phyloP scores from a whole-genome alignment of 1,140 invertebrate species.

The Galleria mellonella region DNA sequence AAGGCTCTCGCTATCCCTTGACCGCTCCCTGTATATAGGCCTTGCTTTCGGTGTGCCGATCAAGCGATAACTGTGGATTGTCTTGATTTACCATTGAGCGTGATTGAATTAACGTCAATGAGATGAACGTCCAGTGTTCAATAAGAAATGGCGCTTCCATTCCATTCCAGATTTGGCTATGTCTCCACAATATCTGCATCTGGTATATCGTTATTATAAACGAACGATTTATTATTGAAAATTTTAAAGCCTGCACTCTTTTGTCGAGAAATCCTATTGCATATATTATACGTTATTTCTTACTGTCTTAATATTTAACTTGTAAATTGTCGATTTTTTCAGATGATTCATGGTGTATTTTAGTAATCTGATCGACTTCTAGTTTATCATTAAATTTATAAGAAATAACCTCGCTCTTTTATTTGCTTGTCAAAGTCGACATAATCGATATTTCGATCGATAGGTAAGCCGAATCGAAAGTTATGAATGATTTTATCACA shows the following conservation, averaged over 20 bases:
- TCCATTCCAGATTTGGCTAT: too few relatives aligned
- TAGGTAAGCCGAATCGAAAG: conserved; percentile 35
- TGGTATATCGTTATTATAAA: too few relatives aligned
- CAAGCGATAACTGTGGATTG: conserved; percentile 37
- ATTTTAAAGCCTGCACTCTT: too few relatives aligned
- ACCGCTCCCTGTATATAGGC: conserved; percentile 48
- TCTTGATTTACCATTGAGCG: conserved; percentile 25
- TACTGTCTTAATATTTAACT: too few relatives aligned
- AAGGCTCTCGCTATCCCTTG: conserved; percentile 60
- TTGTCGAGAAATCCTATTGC: too few relatives aligned
- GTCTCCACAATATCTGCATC: too few relatives aligned
- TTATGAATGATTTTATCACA: conserved; percentile 44
- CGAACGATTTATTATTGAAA: too few relatives aligned
- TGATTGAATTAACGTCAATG: conserved; percentile 38
- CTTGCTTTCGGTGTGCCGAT: conserved; percentile 62
- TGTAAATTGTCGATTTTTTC: too few relatives aligned
- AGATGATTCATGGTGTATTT: too few relatives aligned
- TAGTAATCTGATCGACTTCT: not conserved
- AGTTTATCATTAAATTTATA: conserved; percentile 3
- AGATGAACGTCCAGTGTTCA: conserved; percentile 7
- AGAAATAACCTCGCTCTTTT: conserved; percentile 33
- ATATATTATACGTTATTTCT: too few relatives aligned
- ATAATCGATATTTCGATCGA: conserved; percentile 42
- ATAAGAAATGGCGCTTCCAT: too few relatives aligned
- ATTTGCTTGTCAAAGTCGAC: conserved; percentile 47